A percentile compares a stretch with the other conserved stretches of the same genome.
These are phyloP conservation scores for Dufourea novaeangliae DNA, from an alignment of 1,140 invertebrate species.

Conservation along the genomic window DNA sequence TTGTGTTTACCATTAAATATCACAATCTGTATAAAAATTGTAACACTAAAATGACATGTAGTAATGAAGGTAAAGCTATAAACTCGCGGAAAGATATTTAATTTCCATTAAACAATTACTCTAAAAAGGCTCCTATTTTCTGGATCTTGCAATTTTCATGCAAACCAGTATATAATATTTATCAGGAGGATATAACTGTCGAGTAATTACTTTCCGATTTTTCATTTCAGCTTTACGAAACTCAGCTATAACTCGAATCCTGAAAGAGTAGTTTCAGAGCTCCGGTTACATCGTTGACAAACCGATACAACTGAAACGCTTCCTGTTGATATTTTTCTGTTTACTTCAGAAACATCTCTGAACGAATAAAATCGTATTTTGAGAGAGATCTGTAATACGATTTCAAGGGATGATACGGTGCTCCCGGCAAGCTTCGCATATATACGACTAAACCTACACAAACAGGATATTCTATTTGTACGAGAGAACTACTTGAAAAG, in stretches of 20 bases:
- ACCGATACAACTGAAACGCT: not conserved
- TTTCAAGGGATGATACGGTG: constrained; percentile 9
- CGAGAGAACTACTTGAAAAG: not conserved
- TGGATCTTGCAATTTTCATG: too few species aligned
- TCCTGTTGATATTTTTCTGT: not conserved
- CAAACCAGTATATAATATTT: too few species aligned
- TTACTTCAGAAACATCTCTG: constrained; percentile 2
- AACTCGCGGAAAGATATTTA: too few species aligned
- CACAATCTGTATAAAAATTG: too few species aligned
- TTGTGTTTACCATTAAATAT: too few species aligned
- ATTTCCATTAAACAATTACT: too few species aligned
- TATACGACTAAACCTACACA: not conserved
- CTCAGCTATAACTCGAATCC: not conserved
- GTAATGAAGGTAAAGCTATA: too few species aligned
- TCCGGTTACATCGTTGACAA: not conserved
- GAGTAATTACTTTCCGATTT: too few species aligned
- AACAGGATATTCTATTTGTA: not conserved
- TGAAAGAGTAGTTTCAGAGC: not conserved
- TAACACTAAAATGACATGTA: too few species aligned
- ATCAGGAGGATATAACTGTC: too few species aligned
- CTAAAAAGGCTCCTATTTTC: too few species aligned
- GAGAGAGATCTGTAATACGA: constrained; percentile 26
- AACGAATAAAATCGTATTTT: constrained; percentile 14
- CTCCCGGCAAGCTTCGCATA: not conserved
- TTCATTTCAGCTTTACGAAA: not conserved